phyloP scores from a whole-genome alignment of 2,113 vertebrate species.

The Corythoichthys haematopterus region DNA sequence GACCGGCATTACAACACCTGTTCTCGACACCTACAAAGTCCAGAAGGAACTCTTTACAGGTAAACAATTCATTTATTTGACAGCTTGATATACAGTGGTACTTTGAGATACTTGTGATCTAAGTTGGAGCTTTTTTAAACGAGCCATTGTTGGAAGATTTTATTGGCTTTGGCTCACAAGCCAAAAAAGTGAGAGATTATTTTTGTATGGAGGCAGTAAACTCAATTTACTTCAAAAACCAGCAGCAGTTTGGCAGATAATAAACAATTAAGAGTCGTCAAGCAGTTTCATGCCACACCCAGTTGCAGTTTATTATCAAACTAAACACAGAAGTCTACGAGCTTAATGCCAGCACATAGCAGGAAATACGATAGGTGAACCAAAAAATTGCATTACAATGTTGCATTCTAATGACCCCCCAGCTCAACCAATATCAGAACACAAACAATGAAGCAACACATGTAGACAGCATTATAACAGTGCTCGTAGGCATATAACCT shows the following conservation, averaged over 20 bases:
- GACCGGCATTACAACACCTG: slow-evolving; percentile 94
- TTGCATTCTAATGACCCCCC: too few relatives aligned
- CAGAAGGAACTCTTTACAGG: slow-evolving; percentile 94
- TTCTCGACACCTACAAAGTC: slow-evolving; percentile 94
- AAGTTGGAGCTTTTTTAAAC: background rate
- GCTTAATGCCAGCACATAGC: background rate
- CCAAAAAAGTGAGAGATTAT: background rate
- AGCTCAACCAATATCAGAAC: too few relatives aligned
- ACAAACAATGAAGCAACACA: too few relatives aligned
- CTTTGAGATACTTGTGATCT: background rate
- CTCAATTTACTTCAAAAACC: background rate
- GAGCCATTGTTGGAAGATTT: background rate
- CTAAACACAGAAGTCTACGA: too few relatives aligned
- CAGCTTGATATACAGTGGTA: background rate
- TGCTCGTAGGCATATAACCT: too few relatives aligned
- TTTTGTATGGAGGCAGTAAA: background rate
- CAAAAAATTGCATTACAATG: too few relatives aligned
- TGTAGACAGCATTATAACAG: too few relatives aligned
- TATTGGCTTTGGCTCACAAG: background rate
- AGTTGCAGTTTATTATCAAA: too few relatives aligned
- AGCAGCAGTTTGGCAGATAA: too few relatives aligned
- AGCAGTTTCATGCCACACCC: too few relatives aligned
- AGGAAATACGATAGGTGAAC: too few relatives aligned
- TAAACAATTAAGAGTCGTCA: too few relatives aligned
- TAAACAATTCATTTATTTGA: slow-evolving; percentile 54